These are phyloP conservation scores for Thinocorus orbignyianus DNA, from an alignment of 2,113 vertebrate genomes.

Conservation along the genomic window DNA sequence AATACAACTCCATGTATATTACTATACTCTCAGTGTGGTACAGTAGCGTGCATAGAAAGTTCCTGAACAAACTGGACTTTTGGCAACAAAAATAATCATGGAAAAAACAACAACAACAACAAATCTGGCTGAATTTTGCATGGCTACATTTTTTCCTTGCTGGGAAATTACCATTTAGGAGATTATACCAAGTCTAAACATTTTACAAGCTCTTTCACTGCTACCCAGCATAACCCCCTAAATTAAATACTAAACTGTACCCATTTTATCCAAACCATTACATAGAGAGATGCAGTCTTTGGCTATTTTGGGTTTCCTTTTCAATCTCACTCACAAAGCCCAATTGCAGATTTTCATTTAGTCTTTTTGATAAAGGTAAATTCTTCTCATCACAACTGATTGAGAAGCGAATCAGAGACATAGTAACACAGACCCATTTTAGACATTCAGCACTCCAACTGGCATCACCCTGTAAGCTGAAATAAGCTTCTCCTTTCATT, in stretches of 20 bases:
- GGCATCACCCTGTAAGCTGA: conserved; percentile 3
- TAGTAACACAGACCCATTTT: background rate
- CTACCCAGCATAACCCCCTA: background rate
- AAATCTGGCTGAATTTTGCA: background rate
- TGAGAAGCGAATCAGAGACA: conserved; percentile 1
- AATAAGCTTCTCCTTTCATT: conserved; percentile 49
- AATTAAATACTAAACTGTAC: background rate
- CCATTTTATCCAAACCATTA: background rate
- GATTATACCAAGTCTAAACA: background rate
- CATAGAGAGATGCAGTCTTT: background rate
- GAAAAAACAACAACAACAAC: background rate
- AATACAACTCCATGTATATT: background rate
- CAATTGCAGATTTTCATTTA: background rate
- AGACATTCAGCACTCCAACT: background rate
- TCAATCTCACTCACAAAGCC: background rate
- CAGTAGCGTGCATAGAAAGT: rapidly evolving
- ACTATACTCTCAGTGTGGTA: background rate
- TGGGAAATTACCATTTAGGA: background rate
- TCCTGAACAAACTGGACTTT: background rate
- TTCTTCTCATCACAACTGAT: background rate
- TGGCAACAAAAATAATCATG: background rate
- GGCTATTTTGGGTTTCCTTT: background rate
- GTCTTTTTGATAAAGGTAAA: conserved; percentile 21
- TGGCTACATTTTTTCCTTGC: background rate
- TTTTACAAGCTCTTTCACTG: background rate